Percentiles rank a stretch among this genome's conserved stretches.
Conservation (phyloP, 2,888 invertebrate species). For the Chrysotoxum bicinctum region DNA sequence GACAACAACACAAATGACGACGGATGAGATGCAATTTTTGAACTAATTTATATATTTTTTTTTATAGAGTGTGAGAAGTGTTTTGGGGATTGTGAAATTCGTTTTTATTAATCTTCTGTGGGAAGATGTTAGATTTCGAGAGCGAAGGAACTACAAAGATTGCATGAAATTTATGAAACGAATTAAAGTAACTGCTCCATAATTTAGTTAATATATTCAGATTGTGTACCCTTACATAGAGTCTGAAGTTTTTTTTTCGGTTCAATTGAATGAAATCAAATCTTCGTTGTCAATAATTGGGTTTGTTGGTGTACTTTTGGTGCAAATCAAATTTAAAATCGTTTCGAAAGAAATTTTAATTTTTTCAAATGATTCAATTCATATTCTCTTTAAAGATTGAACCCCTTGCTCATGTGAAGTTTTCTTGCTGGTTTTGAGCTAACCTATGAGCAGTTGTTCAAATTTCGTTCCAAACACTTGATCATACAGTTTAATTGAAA, state of each 20-base stretch:
- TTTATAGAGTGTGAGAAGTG: conserved; percentile 60
- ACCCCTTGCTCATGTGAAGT: too few relatives aligned
- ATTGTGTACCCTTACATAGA: neutral
- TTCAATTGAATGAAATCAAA: conserved; percentile 6
- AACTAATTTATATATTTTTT: conserved; percentile 55
- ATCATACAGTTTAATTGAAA: too few relatives aligned
- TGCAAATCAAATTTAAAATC: neutral
- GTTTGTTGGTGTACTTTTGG: neutral
- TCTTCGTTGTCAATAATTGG: neutral
- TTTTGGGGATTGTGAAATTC: conserved; percentile 50
- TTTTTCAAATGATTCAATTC: too few relatives aligned
- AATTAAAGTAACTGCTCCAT: conserved; percentile 1
- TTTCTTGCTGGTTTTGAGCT: too few relatives aligned
- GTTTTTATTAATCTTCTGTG: conserved; percentile 36
- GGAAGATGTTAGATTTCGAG: conserved; percentile 59
- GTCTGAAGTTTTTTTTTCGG: conserved; percentile 17
- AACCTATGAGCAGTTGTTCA: too few relatives aligned
- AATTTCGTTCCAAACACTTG: too few relatives aligned
- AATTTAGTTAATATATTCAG: conserved; percentile 42
- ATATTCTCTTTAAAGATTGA: too few relatives aligned
- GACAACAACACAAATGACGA: neutral
- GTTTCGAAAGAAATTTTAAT: neutral
- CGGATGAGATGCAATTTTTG: conserved; percentile 55
- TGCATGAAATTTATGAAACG: conserved; percentile 7
- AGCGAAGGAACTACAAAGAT: conserved; percentile 9